Conservation (phyloP, 2,113 vertebrate species). For the Oryctolagus cuniculus region mOryCun1.1 NC_091439.1:30065001-30065500, state of each 20-base stretch:
- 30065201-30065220: not conserved
- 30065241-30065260: conserved; percentile 1
- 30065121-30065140: conserved; percentile 61
- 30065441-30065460: conserved; percentile 28
- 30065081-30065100: conserved; percentile 66
- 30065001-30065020: conserved; percentile 87
- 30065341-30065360: conserved; percentile 77
- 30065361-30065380: conserved; percentile 75
- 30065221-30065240: conserved; percentile 59
- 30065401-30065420: conserved; percentile 74
- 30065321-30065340: conserved; percentile 74
- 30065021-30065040: conserved; percentile 77
- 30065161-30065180: conserved; percentile 51
- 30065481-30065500: conserved; percentile 70
- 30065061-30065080: conserved; percentile 54
- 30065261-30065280: not conserved
- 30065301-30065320: conserved; percentile 28
- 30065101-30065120: conserved; percentile 57
- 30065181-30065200: conserved; percentile 46
- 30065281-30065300: not conserved
- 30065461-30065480: conserved; percentile 55
- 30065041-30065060: conserved; percentile 66
- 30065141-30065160: conserved; percentile 64
- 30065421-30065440: conserved; percentile 63
- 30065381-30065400: conserved; percentile 74